Evolutionary conservation across 92 coral and sea anemone species (phyloP), one percentile per base, ranked within the genome.

Genomic region (Palythoa caribaeorum): DNA sequence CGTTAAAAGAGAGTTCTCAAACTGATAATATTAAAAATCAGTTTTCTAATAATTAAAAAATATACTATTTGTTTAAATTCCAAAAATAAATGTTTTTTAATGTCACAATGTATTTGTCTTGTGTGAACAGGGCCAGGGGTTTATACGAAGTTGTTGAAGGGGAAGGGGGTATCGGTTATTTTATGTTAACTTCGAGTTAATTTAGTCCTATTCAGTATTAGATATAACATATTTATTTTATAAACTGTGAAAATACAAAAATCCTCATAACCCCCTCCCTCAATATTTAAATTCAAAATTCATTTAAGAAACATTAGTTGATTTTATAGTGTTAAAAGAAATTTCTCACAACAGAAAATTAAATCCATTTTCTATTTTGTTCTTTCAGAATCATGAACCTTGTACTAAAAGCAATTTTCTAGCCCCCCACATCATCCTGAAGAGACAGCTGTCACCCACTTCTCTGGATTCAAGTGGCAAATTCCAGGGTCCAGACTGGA

Each of bases 381-480:
- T 37, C 44, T 71, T 71, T 71, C 76, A 71, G 76, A 39, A 39
- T 71, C 76, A 57, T 57, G 16, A 71, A 71, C 35, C 76, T 19
- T 39, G 44, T 35, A 38, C 44, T 11, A 71, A 38, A 71, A 68
- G 12, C 73, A 16, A 28, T 36, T 71, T 71, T 71, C 38, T 71
- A 0, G 38, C 76, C 35, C 76, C 51, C 37, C 17, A 37, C 48
- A 35, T 15, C 37, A 37, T 71, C n/a, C 76, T n/a, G 44, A 38
- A 71, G 47, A 71, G 76, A 71, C 76, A 39, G 38, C 76, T 71
- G 76, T 71, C 76, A 37, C 48, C 51, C 39, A 71, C 76, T 16
- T 71, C 76, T 35, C 44, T 71, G 44, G 76, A 71, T 35, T 14
- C 38, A 71, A 39, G 44, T 71, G 76, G 76, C 17, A 37, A 71